A percentile compares a stretch with the other conserved stretches of the same genome.
phyloP scores from a whole-genome alignment of 1,140 invertebrate species.

The Anastatus disparis region DNA sequence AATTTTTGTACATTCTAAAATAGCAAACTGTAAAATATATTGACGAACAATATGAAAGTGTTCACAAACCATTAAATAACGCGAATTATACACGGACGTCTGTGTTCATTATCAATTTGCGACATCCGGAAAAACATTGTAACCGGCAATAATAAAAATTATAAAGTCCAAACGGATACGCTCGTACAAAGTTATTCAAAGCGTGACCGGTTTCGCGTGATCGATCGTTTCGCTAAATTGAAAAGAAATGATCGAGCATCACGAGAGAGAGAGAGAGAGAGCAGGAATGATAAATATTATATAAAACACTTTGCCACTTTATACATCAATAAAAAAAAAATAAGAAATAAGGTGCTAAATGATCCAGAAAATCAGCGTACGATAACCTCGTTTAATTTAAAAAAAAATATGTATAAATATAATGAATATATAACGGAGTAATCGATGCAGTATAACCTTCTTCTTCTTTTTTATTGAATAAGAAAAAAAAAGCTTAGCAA shows the following conservation, averaged over 20 bases:
- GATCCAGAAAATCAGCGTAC: slow-evolving; percentile 23
- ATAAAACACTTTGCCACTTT: too few relatives aligned
- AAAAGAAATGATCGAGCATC: slow-evolving; percentile 8
- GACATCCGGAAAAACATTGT: neutral
- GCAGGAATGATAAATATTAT: too few relatives aligned
- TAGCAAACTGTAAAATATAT: too few relatives aligned
- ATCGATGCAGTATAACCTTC: neutral
- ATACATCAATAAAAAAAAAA: too few relatives aligned
- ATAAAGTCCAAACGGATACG: too few relatives aligned
- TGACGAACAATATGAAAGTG: too few relatives aligned
- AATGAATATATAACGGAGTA: neutral
- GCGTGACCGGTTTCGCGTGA: slow-evolving; percentile 10
- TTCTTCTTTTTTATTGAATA: neutral
- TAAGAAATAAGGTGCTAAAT: neutral
- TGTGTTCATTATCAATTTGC: neutral
- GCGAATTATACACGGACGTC: too few relatives aligned
- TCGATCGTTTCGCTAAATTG: slow-evolving; percentile 15
- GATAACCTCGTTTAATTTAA: neutral
- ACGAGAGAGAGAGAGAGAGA: too few relatives aligned
- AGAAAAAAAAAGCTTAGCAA: slow-evolving; percentile 9
- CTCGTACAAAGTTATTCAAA: neutral
- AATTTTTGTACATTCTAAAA: too few relatives aligned
- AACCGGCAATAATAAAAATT: neutral
- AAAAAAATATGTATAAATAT: neutral
- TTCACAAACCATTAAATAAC: too few relatives aligned